Percentiles rank a stretch among this genome's conserved stretches.
Evolutionary conservation across 2,113 vertebrate species (phyloP).

Genomic region (Microcebus griseorufus): DNA sequence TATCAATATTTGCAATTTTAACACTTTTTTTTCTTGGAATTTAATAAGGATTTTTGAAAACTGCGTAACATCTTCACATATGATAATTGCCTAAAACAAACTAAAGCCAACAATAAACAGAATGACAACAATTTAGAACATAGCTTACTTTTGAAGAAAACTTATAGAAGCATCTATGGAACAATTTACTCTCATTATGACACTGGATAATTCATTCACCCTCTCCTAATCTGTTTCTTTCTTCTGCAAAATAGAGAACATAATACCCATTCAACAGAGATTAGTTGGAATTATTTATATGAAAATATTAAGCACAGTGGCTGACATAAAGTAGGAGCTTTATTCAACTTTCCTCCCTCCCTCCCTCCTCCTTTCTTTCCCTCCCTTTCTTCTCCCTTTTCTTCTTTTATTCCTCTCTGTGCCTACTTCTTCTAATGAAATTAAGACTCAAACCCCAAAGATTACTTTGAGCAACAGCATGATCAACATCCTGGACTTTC

Average conservation of each 20-base stretch:
- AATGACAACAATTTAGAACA: constrained; percentile 49
- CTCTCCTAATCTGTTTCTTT: not conserved
- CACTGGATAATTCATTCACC: constrained; percentile 25
- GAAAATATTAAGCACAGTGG: not conserved
- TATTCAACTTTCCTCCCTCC: not conserved
- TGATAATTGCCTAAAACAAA: constrained; percentile 53
- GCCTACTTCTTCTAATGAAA: not conserved
- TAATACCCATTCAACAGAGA: not conserved
- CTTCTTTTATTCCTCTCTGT: not conserved
- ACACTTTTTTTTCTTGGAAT: constrained; percentile 56
- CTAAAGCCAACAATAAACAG: not conserved
- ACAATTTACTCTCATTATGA: constrained; percentile 18
- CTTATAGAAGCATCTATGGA: not conserved
- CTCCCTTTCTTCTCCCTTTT: not conserved
- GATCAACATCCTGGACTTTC: constrained; percentile 14
- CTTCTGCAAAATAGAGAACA: not conserved
- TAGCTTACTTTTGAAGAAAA: constrained; percentile 29
- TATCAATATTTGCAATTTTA: constrained; percentile 29
- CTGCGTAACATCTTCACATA: constrained; percentile 34
- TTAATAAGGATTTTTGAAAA: constrained; percentile 46
- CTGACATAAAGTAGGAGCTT: not conserved
- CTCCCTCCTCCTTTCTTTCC: not conserved
- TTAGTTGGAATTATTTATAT: not conserved
- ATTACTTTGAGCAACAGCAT: not conserved
- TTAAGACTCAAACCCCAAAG: not conserved